phyloP scores from a whole-genome alignment of 2,888 invertebrate genomes.

The Schizotus pectinicornis region DNA sequence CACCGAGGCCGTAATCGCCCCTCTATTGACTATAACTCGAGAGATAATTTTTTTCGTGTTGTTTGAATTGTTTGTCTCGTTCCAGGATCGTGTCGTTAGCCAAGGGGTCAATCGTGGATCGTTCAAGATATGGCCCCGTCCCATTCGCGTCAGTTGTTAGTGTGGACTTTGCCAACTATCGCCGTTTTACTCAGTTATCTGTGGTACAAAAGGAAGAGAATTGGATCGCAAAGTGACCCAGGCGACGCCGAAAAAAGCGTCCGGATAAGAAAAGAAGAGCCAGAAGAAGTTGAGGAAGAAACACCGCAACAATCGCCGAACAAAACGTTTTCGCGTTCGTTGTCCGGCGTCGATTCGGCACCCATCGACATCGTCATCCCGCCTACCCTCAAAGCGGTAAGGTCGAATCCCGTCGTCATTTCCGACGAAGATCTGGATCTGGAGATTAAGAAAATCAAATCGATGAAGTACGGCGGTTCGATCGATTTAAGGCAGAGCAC shows the following conservation, averaged over 20 bases:
- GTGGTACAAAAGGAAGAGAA: conserved; percentile 84
- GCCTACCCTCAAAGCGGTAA: conserved; percentile 49
- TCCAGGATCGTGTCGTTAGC: conserved; percentile 59
- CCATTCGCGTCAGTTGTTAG: conserved; percentile 73
- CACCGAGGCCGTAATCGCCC: neutral
- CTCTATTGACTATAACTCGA: neutral
- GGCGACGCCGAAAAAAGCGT: conserved; percentile 61
- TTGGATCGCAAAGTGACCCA: conserved; percentile 76
- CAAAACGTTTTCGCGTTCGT: conserved; percentile 56
- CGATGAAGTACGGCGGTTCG: conserved; percentile 57
- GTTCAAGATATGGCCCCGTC: conserved; percentile 72
- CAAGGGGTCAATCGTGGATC: conserved; percentile 73
- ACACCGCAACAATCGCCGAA: conserved; percentile 8
- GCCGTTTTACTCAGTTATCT: conserved; percentile 79
- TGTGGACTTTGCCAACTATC: conserved; percentile 81
- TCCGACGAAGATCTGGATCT: conserved; percentile 73
- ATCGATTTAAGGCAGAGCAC: conserved; percentile 14
- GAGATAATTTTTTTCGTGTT: neutral
- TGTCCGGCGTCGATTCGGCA: conserved; percentile 66
- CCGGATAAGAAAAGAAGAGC: conserved; percentile 11
- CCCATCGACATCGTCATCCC: conserved; percentile 69
- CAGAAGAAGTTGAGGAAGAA: conserved; percentile 58
- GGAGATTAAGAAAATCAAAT: conserved; percentile 69
- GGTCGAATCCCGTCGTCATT: conserved; percentile 64
- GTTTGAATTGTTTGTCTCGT: conserved; percentile 32